phyloP scores from a whole-genome alignment of 2,888 invertebrate genomes.

The Callosobruchus maculatus region DNA sequence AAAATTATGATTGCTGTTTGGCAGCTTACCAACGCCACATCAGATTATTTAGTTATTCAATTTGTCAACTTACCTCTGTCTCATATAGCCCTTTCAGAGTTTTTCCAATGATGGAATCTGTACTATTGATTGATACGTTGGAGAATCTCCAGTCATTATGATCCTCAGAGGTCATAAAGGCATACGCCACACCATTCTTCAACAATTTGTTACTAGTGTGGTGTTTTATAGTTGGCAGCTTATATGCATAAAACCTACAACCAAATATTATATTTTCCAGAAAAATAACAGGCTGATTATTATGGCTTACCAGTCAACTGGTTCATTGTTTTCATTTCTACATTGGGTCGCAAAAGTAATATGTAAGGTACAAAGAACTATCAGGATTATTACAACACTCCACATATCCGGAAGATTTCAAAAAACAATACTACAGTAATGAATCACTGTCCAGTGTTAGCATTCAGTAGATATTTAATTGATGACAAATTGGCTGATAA shows the following conservation, averaged over 20 bases:
- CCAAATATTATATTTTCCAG: background rate
- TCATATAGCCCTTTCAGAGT: conserved; percentile 59
- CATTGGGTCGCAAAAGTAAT: conserved; percentile 38
- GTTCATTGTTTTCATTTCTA: conserved; percentile 60
- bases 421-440: background rate
- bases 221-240: conserved; percentile 63
- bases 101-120: conserved; percentile 62
- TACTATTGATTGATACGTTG: conserved; percentile 57
- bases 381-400: background rate
- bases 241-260: conserved; percentile 79
- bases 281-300: too few relatives aligned
- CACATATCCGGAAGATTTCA: background rate
- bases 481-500: background rate
- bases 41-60: background rate
- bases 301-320: conserved; percentile 64
- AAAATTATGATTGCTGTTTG: too few relatives aligned
- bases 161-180: conserved; percentile 64
- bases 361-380: background rate
- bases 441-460: background rate
- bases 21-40: too few relatives aligned
- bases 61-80: conserved; percentile 6
- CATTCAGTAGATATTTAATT: background rate
- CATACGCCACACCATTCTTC: conserved; percentile 61
- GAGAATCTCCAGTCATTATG: conserved; percentile 67
- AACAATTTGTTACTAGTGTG: conserved; percentile 37